Conservation (phyloP, 2,888 invertebrate species). For the Agonum fuliginosum region DNA sequence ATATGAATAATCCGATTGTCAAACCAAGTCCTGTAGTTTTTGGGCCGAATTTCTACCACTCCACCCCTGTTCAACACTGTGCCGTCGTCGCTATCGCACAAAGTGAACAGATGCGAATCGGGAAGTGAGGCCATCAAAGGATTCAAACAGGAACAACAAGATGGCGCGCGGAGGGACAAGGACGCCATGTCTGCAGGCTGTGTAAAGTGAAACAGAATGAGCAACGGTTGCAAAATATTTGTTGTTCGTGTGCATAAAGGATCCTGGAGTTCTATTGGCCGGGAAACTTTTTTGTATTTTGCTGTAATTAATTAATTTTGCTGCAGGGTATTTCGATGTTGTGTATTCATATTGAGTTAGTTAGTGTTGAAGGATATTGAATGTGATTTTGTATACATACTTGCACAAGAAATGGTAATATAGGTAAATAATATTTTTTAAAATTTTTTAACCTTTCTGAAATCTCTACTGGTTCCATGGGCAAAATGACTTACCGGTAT, state of each 20-base stretch:
- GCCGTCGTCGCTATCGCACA: too few species aligned
- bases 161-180: not conserved
- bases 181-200: constrained; percentile 12
- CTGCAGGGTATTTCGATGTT: not conserved
- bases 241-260: constrained; percentile 8
- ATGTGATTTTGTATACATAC: not conserved
- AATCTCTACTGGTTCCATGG: too few species aligned
- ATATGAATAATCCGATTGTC: too few species aligned
- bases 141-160: not conserved
- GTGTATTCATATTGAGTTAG: not conserved
- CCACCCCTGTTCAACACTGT: too few species aligned
- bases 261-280: not conserved
- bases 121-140: not conserved
- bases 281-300: constrained; percentile 4
- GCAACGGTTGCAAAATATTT: constrained; percentile 32
- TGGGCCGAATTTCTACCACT: too few species aligned
- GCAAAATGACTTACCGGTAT: too few species aligned
- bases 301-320: not conserved
- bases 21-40: too few species aligned
- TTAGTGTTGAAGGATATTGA: too few species aligned
- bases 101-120: constrained; percentile 9
- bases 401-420: too few species aligned
- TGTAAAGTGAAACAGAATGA: constrained; percentile 6
- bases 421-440: too few species aligned
- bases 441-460: too few species aligned